Evolutionary conservation across 2,113 vertebrate species (phyloP), one percentile per base, ranked within the genome.

Genomic region (Cromileptes altivelis): DNA sequence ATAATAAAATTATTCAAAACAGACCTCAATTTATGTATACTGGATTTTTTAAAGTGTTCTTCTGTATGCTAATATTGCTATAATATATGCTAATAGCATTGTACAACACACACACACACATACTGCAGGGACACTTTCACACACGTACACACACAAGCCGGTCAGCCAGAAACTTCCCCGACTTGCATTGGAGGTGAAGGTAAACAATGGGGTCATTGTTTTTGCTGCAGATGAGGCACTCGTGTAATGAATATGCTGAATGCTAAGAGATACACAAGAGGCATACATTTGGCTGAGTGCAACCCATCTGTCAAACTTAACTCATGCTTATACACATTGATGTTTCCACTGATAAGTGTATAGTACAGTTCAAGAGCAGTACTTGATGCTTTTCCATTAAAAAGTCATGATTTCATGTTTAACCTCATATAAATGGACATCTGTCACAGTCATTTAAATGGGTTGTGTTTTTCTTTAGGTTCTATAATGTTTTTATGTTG

Each of bases 201-300:
- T 73, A 81, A 89, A 75, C 78, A 90, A 85, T 61, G 53, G 69
- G 63, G 70, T 75, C 74, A 85, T 78, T 75, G 57, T 84, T 81
- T 84, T 58, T 40, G 21, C 64, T 75, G 50, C 70, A 82, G 87
- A 88, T 82, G 80, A 87, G 50, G 45, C 23, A 70, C 61, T 84
- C 18, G 10, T 70, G 70, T 75, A 87, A 88, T 81, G 79, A 86
- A 78, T 84, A 80, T 74, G 37, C 30, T 45, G 60, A 76, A 74
- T 45, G 27, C 52, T 45, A 61, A 75, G 56, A 75, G 77, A 86
- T 69, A 55, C 82, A 64, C 85, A 56, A 37, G 65, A 85, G 62
- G 50, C 47, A 49, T 21, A 77, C 58, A 71, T 63, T n/a, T 87
- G 74, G 78, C 78, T 52, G 56, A 47, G 73, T 0, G 3, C 56